Evolutionary conservation across 2,888 invertebrate genomes (phyloP), one percentile per base, ranked within the genome.

Genomic region (Lobophora halterata): DNA sequence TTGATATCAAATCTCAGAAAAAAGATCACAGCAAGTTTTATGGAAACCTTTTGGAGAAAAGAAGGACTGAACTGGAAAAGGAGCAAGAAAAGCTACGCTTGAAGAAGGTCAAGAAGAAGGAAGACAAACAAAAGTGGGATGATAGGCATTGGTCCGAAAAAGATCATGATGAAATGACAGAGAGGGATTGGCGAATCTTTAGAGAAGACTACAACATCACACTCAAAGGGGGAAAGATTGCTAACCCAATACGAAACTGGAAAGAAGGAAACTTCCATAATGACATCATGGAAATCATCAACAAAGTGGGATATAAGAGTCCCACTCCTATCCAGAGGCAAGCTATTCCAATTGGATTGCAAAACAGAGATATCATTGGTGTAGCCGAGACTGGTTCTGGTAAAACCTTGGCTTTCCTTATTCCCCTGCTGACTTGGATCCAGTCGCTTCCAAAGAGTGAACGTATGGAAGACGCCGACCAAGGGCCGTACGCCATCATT

Each of bases 81-180:
- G 97, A 96, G 65, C 98, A 98, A 78, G 99, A 99, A 74, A 97
- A 96, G 59, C 91, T 95, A 48, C 91, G 98, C 12, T 82, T 98
- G 41, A 97, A 97, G 69, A 97, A 97, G 73, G 94, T 97, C 0
- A 95, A 96, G 58, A 93, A 94, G 64, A 96, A 96, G 76, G 99
- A 99, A 85, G 99, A 98, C 52, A 99, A 99, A 81, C 97, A 98
- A 69, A 95, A 97, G 65, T 99, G 97, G 96, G 99, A 99, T 78
- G 99, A 99, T 73, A 91, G 99, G 3, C 99, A 99, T 77, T 99
- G 99, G 99, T 95, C 96, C 2, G 98, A 99, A 65, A 99, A 99
- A 74, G 93, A 93, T 5, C 83, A 93, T 0, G 92, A 93, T 31
- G 98, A 99, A 79, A 99, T 99, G 99, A 97, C 96, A 0, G 99